Evolutionary conservation across 2,797 vertebrate species (phyloP).

Genomic region (Brachyrhaphis roseni): DNA sequence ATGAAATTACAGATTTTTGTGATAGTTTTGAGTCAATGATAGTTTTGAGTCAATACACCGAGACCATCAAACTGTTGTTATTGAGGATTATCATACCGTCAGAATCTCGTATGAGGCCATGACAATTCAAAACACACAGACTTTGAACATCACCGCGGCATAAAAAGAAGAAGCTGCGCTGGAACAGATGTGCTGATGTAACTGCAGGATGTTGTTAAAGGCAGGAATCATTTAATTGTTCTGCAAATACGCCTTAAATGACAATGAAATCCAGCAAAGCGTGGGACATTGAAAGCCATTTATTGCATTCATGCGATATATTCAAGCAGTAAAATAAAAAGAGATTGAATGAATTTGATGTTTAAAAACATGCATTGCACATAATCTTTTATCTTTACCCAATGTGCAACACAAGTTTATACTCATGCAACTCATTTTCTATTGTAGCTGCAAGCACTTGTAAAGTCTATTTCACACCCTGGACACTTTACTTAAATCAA

Average conservation of each 20-base stretch:
- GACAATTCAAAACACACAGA: background rate
- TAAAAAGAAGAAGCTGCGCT: background rate
- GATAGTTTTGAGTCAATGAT: background rate
- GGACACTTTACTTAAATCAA: background rate
- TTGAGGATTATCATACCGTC: background rate
- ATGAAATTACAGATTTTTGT: background rate
- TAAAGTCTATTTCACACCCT: background rate
- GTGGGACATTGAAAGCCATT: background rate
- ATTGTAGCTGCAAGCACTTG: background rate
- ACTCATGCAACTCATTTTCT: background rate
- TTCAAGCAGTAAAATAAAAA: constrained; percentile 4
- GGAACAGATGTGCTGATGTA: constrained; percentile 2
- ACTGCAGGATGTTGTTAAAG: constrained; percentile 4
- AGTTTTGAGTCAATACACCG: background rate
- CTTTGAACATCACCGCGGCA: background rate
- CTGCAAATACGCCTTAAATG: background rate
- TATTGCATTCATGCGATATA: background rate
- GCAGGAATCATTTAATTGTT: constrained; percentile 9
- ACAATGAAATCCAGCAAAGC: background rate
- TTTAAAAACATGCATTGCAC: background rate
- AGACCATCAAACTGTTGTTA: background rate
- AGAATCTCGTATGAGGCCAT: background rate
- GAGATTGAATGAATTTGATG: background rate
- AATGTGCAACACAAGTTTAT: background rate
- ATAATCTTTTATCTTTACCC: background rate